Conservation (phyloP, 2,888 invertebrate species). For the Melangyna quadrimaculata region DNA sequence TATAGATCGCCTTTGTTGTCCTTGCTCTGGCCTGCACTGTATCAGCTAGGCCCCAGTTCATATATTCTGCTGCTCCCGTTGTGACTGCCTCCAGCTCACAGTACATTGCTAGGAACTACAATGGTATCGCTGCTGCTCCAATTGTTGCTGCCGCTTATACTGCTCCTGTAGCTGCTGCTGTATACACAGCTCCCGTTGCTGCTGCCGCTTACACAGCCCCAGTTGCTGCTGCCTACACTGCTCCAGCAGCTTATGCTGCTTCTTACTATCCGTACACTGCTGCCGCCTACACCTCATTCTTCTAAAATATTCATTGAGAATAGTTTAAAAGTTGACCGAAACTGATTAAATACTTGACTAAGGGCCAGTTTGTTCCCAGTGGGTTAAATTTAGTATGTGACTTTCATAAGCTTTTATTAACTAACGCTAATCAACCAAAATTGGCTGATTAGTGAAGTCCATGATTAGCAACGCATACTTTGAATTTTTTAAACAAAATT, state of each 20-base stretch:
- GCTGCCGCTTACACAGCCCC: constrained; percentile 70
- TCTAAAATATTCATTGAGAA: constrained; percentile 21
- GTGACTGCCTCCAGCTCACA: constrained; percentile 84
- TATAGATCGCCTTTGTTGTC: constrained; percentile 80
- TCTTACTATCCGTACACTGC: constrained; percentile 59
- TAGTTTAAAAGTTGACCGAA: background rate
- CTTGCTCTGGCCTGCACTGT: constrained; percentile 81
- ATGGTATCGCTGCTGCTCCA: constrained; percentile 82
- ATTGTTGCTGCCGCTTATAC: constrained; percentile 77
- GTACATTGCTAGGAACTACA: constrained; percentile 83
- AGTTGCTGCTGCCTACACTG: no score
- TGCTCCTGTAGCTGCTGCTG: constrained; percentile 75
- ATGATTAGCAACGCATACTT: no score
- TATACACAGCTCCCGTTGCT: constrained; percentile 75
- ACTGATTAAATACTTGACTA: constrained; percentile 40
- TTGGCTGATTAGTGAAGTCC: no score
- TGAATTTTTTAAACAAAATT: no score
- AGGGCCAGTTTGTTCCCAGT: no score
- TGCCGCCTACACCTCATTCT: constrained; percentile 75
- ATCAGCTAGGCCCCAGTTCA: constrained; percentile 81
- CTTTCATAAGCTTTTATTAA: no score
- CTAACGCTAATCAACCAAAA: no score
- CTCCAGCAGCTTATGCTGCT: constrained; percentile 74
- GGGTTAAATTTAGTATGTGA: no score
- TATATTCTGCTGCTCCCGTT: constrained; percentile 77